Base-by-base conservation (phyloP, 2,797 vertebrate species). In the Rhadinocentrus ornatus region DNA sequence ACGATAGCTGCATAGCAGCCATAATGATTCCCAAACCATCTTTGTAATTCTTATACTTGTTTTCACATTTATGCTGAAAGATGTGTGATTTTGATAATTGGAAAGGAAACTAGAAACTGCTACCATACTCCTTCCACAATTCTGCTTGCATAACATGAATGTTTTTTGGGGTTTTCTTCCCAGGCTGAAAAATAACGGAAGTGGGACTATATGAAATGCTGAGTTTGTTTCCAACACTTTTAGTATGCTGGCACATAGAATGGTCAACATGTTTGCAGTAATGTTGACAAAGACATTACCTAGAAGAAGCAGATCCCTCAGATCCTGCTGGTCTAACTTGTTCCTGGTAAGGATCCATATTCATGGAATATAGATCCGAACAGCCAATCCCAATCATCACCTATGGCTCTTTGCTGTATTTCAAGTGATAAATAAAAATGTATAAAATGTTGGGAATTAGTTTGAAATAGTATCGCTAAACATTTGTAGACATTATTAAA, bases 191-290 rank as follows among this genome's bases (percentile, higher is more conserved):
- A 74, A 67, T 34, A 32, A 82, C 57, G 76, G 11, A 71, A 78
- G 64, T 81, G 53, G 41, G 37, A 74, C 64, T 58, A 29, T 16
- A 27, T 27, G 35, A 16, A 56, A 59, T 34, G 35, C 26, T 39
- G 64, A 72, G 61, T 81, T 79, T 67, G 22, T 77, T 75, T 74
- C 29, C 27, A 62, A 66, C 34, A 20, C 52, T 64, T 72, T 75
- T 62, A 34, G 53, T 62, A 53, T 41, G 8, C 50, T 63, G 63
- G 53, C 66, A 63, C 59, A 32, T 4, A 31, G 34, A 54, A 61
- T 24, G 16, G 22, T 62, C 56, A 22, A 16, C 11, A 22, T 69
- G 22, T 72, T 62, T 58, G 46, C 59, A 64, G 60, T 5, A 64
- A 59, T 11, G 66, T 53, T 22, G 31, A 48, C 62, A 66, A 6